These are phyloP conservation scores for Platichthys flesus DNA, from an alignment of 2,113 vertebrate genomes.

Conservation along the genomic window DNA sequence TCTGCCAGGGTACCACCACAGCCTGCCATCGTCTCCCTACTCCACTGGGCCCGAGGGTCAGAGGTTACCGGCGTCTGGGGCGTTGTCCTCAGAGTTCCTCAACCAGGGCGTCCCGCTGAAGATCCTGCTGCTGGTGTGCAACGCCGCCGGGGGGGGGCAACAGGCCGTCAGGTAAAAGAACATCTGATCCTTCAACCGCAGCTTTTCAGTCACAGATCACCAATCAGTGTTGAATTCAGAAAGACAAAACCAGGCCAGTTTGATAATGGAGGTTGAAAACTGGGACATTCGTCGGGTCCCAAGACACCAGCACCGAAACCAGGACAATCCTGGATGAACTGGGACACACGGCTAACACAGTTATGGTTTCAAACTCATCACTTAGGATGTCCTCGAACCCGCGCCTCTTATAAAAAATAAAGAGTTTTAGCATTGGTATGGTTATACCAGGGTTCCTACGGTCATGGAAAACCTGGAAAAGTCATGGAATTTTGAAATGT, in stretches of 20 bases:
- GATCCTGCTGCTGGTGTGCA: constrained; percentile 91
- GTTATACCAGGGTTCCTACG: no score
- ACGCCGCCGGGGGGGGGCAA: constrained; percentile 83
- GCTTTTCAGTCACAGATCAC: no score
- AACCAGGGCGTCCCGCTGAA: constrained; percentile 76
- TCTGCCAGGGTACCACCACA: constrained; percentile 84
- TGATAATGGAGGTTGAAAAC: no score
- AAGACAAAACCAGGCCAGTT: no score
- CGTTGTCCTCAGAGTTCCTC: constrained; percentile 85
- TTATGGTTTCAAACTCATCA: neutral
- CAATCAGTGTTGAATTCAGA: no score
- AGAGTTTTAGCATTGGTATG: no score
- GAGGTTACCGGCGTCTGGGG: constrained; percentile 67
- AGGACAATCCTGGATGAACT: neutral
- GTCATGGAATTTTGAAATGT: no score
- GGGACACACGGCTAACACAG: neutral
- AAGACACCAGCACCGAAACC: no score
- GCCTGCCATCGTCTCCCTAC: constrained; percentile 84
- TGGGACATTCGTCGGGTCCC: no score
- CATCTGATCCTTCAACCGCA: no score
- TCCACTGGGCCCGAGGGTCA: constrained; percentile 77
- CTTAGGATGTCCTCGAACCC: neutral
- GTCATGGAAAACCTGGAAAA: no score
- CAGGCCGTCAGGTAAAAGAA: constrained; percentile 84
- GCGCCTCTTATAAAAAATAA: neutral